Percentiles rank a stretch among this genome's conserved stretches.
Evolutionary conservation across 2,888 invertebrate genomes (phyloP).

Genomic region (Drosophila mulleri): DNA sequence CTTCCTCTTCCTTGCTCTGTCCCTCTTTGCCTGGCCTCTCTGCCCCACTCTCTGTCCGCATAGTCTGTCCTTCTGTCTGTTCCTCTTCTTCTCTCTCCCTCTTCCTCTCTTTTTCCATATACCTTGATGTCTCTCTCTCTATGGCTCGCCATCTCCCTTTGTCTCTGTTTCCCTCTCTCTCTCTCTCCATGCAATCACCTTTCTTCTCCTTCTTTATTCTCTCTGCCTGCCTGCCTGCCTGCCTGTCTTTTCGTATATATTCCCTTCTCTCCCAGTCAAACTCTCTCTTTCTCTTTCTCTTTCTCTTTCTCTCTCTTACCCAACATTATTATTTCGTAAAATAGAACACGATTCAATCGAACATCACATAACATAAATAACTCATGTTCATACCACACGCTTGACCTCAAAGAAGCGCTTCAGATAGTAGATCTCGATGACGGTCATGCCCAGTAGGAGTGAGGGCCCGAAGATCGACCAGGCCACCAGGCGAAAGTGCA

Average conservation of each 20-base stretch:
- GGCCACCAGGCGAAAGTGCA: conserved; percentile 54
- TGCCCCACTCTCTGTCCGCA: no score
- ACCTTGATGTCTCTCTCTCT: neutral
- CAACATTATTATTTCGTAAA: neutral
- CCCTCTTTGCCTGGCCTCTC: no score
- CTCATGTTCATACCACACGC: conserved; percentile 47
- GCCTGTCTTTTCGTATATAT: no score
- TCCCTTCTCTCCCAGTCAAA: no score
- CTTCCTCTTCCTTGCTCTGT: no score
- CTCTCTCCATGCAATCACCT: no score
- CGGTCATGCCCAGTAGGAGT: conserved; percentile 52
- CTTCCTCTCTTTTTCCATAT: neutral
- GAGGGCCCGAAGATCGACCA: conserved; percentile 66
- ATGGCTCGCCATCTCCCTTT: neutral
- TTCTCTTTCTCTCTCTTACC: neutral
- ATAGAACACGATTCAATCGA: no score
- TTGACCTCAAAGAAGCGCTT: conserved; percentile 73
- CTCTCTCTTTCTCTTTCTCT: neutral
- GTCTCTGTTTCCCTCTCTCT: neutral
- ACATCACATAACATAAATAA: no score
- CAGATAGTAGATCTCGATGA: conserved; percentile 64
- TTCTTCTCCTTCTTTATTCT: no score
- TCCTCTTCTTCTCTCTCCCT: neutral
- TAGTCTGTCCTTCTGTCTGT: no score
- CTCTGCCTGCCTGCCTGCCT: no score